A percentile compares a stretch with the other conserved stretches of the same genome.
phyloP scores from a whole-genome alignment of 1,140 invertebrate species.

The Ganaspis sp. region DNA sequence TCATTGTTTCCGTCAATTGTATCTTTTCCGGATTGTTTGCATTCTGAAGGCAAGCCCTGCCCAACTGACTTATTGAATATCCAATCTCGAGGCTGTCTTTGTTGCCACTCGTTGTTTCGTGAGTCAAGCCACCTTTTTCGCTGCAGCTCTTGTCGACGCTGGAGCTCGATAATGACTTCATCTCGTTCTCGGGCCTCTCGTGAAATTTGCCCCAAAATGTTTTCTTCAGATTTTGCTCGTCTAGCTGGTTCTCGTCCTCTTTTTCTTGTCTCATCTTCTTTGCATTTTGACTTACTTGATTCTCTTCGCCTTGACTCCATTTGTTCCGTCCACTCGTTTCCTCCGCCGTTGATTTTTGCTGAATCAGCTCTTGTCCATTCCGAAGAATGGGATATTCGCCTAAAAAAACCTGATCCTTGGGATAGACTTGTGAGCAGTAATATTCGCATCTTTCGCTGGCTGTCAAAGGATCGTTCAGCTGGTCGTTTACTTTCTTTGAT shows the following conservation, averaged over 20 bases:
- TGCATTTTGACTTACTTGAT: neutral
- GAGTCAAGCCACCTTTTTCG: conserved; percentile 32
- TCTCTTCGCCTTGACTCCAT: neutral
- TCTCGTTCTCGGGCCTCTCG: conserved; percentile 30
- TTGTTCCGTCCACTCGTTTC: neutral
- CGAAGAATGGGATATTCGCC: conserved; percentile 20
- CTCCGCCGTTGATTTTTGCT: neutral
- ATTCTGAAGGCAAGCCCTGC: conserved; percentile 34
- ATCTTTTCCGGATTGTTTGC: conserved; percentile 32
- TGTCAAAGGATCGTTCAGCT: conserved; percentile 41
- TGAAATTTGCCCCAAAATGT: neutral
- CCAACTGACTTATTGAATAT: conserved; percentile 64
- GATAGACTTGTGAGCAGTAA: conserved; percentile 49
- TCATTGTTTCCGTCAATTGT: conserved; percentile 69
- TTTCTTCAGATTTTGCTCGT: neutral
- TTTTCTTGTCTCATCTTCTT: neutral
- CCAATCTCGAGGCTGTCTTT: conserved; percentile 63
- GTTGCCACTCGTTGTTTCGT: conserved; percentile 33
- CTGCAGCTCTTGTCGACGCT: conserved; percentile 36
- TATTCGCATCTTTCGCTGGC: conserved; percentile 64
- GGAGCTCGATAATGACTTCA: neutral
- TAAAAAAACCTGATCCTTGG: conserved; percentile 25
- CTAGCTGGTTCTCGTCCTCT: neutral
- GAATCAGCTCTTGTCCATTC: neutral
- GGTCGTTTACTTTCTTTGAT: conserved; percentile 32